These are phyloP conservation scores for Bombus confusus DNA, from an alignment of 1,140 invertebrate genomes.

Conservation along the genomic window DNA sequence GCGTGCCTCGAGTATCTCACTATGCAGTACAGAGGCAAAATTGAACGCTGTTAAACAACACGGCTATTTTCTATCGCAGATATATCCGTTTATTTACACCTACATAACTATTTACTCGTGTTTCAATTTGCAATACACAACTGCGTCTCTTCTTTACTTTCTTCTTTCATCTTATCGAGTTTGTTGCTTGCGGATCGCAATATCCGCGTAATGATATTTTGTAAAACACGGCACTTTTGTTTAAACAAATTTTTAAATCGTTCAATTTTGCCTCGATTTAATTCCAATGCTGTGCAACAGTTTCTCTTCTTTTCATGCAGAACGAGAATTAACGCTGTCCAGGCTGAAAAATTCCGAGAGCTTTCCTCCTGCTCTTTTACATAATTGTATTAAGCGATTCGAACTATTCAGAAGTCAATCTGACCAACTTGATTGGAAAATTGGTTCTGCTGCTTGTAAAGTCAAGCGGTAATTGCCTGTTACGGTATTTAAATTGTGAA, in stretches of 20 bases:
- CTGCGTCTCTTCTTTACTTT: neutral
- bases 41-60: constrained; percentile 10
- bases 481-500: too few relatives aligned
- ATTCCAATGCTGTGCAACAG: neutral
- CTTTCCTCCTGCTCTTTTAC: too few relatives aligned
- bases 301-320: neutral
- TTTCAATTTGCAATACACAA: neutral
- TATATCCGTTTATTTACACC: neutral
- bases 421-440: too few relatives aligned
- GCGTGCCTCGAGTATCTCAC: constrained; percentile 30
- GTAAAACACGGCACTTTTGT: too few relatives aligned
- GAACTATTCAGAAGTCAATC: too few relatives aligned
- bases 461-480: too few relatives aligned
- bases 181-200: neutral
- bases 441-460: too few relatives aligned
- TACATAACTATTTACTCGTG: neutral
- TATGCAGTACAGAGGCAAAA: constrained; percentile 12
- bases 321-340: neutral
- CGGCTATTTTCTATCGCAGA: neutral
- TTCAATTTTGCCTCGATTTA: constrained; percentile 3
- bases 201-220: too few relatives aligned
- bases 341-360: neutral
- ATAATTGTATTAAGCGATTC: too few relatives aligned
- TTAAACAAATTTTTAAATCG: neutral
- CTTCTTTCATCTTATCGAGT: neutral